Base-by-base conservation (phyloP, 2,113 vertebrate genomes). In the Spizaetus ornatus region DNA sequence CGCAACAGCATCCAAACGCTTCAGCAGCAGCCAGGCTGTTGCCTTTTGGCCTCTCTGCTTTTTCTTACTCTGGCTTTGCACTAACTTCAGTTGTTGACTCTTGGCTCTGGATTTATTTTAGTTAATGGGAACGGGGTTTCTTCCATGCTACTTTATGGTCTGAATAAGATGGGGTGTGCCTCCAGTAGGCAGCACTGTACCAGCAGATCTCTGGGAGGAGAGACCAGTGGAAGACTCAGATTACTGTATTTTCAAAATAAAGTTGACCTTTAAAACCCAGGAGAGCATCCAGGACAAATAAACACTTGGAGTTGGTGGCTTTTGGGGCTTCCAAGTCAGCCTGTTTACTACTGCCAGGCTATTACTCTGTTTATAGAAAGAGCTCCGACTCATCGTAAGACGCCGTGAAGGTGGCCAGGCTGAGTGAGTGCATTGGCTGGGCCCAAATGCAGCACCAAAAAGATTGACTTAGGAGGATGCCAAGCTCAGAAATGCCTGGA, bases 211-310 rank as follows among this genome's bases (percentile, higher is more conserved):
- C 38, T 86, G 77, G 9, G 40, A 67, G 36, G 40, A 83, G 61
- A 72, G 31, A 27, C 45, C 58, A 65, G 29, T 43, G 70, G 40
- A 87, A 90, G 43, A 50, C 63, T 95, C 73, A 76, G 53, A 86
- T 93, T 69, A 88, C 86, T 80, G 31, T 36, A n/a, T 85, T 91
- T 96, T 82, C 85, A 70, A 91, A 96, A 83, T 73, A 80, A 90
- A 66, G 22, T 62, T 95, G 92, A 90, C 85, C 88, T 96, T 96
- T 95, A 96, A 94, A 93, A 81, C 53, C 50, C 47, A 29, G 4
- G 13, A 58, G 29, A 91, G 69, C 80, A 78, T 94, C 48, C 3
- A 10, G 67, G 82, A 88, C 67, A 93, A 93, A 90, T 90, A 94
- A 92, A 80, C 50, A 21, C 42, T 85, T 79, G 71, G 62, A 77